Evolutionary conservation across 2,888 invertebrate species (phyloP), one percentile per base, ranked within the genome.

Genomic region (Chrysomela aeneicollis): DNA sequence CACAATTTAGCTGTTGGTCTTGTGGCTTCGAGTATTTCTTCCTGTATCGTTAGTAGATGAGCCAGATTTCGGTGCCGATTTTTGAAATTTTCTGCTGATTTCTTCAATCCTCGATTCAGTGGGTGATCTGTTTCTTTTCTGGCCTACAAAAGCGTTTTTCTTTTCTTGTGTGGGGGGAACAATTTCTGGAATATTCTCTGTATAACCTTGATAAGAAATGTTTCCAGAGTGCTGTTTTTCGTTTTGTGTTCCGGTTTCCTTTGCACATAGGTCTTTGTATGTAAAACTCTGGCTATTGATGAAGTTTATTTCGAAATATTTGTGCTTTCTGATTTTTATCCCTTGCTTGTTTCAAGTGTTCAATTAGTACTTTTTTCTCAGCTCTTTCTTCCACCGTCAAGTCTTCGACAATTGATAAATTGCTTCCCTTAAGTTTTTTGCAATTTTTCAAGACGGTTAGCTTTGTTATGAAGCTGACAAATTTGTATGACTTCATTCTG

Each of bases 381-480:
- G 12, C 51, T 51, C 51, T 51, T 51, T 51, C 51, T 26, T 51
- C n/a, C 51, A 22, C 12, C n/a, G 51, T 51, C 12, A 21, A 12
- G 51, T 51, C 22, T 26, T 51, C 26, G 22, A 51, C 15, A 26
- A 51, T 51, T 26, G 51, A 51, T 51, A 51, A 26, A 12, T 51
- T 19, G 21, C 51, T 51, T 51, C n/a, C 26, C 26, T 51, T 51
- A 22, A 51, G 26, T 22, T 22, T 22, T 51, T 51, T 51, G 22
- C 51, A 22, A 51, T 51, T 51, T 51, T 51, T 51, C 22, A 51
- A 22, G n/a, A 51, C 15, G 26, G 22, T 51, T 12, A 12, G 22
- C 26, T 51, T 51, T 51, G 22, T 26, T 9, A 51, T 51, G 22
- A 22, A 51, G 26, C 51, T 51, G 51, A 22, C 51, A 51, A 51